A percentile compares a stretch with the other conserved stretches of the same genome.
phyloP scores from a whole-genome alignment of 1,140 invertebrate species.

The Papilio glaucus region DNA sequence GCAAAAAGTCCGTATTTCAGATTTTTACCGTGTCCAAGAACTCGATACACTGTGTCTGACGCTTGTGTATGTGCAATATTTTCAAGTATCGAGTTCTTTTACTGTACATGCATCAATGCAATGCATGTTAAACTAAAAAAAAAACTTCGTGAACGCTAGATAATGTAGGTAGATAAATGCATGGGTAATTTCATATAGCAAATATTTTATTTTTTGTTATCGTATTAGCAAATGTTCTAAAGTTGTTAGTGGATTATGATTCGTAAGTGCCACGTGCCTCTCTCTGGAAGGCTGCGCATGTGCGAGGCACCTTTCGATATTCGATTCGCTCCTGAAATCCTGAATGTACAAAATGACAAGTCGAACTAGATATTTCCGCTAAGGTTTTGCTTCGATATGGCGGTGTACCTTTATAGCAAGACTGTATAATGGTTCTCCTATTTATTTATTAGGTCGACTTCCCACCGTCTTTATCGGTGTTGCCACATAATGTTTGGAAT shows the following conservation, averaged over 20 bases:
- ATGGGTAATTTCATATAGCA: constrained; percentile 56
- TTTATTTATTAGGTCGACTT: constrained; percentile 53
- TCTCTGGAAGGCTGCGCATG: not conserved
- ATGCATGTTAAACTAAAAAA: not conserved
- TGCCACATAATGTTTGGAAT: constrained; percentile 1
- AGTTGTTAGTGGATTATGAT: constrained; percentile 58
- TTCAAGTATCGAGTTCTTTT: constrained; percentile 10
- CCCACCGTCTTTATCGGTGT: constrained; percentile 7
- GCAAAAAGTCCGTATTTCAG: constrained; percentile 36
- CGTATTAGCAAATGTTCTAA: constrained; percentile 67
- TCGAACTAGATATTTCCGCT: constrained; percentile 62
- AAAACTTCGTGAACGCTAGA: constrained; percentile 23
- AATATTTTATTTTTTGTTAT: constrained; percentile 58
- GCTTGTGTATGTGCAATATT: constrained; percentile 7
- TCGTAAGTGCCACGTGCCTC: constrained; percentile 8
- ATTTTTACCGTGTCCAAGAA: constrained; percentile 39
- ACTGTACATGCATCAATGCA: too few relatives aligned
- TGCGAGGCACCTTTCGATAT: not conserved
- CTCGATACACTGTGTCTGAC: constrained; percentile 13
- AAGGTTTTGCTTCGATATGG: constrained; percentile 52
- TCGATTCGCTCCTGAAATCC: constrained; percentile 71
- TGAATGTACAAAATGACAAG: constrained; percentile 79
- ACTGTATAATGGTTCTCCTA: constrained; percentile 69
- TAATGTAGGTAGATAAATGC: constrained; percentile 42
- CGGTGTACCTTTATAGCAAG: constrained; percentile 63